phyloP scores from a whole-genome alignment of 2,888 invertebrate genomes.

The Acanthoscelides obtectus region DNA sequence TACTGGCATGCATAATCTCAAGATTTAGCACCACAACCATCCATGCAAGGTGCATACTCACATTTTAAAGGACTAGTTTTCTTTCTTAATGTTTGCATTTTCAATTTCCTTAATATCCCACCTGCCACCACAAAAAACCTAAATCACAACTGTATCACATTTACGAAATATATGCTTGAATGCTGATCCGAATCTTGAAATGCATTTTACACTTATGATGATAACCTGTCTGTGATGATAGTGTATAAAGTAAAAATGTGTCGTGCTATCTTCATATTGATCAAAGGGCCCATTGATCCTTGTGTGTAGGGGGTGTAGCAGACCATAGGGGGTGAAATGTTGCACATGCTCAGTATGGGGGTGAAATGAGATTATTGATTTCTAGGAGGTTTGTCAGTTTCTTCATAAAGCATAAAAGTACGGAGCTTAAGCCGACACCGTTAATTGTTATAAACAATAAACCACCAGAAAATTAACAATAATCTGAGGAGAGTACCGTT shows the following conservation, averaged over 20 bases:
- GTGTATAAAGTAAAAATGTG: background rate
- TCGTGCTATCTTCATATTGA: constrained; percentile 31
- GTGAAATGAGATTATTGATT: constrained; percentile 23
- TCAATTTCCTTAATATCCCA: constrained; percentile 21
- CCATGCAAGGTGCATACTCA: constrained; percentile 55
- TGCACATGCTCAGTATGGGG: constrained; percentile 32
- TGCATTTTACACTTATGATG: background rate
- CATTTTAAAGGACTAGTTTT: constrained; percentile 92
- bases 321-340: constrained; percentile 28
- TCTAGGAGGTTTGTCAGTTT: background rate
- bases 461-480: background rate
- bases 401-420: background rate
- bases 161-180: constrained; percentile 2
- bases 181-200: background rate
- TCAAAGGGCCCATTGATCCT: constrained; percentile 41
- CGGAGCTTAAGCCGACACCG: background rate
- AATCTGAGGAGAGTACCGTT: background rate
- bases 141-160: constrained; percentile 34
- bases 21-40: background rate
- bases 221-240: background rate
- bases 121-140: constrained; percentile 15
- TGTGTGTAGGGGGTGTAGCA: constrained; percentile 33
- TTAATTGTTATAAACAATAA: background rate
- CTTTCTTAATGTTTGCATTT: constrained; percentile 88
- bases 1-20: background rate